phyloP scores from a whole-genome alignment of 2,888 invertebrate species.

The Pandemis corylana region DNA sequence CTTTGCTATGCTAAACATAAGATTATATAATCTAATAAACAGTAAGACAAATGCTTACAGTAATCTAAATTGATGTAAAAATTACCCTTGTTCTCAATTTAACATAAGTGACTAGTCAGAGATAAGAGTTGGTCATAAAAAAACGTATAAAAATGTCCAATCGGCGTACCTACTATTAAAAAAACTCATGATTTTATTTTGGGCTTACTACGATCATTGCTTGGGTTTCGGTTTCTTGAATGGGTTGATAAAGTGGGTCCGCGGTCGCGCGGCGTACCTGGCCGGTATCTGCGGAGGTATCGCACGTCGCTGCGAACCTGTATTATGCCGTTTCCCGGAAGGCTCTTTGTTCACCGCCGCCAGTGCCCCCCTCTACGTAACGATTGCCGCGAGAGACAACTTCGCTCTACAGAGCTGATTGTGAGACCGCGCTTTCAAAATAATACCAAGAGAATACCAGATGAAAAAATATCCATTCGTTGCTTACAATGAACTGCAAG shows the following conservation, averaged over 20 bases:
- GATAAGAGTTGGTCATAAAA: background rate
- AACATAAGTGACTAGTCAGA: too few relatives aligned
- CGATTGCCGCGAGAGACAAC: conserved; percentile 52
- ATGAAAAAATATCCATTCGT: background rate
- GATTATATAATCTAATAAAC: too few relatives aligned
- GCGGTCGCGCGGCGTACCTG: conserved; percentile 59
- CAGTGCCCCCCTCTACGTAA: conserved; percentile 55
- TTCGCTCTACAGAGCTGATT: conserved; percentile 45
- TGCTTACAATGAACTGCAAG: background rate
- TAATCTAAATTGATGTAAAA: too few relatives aligned
- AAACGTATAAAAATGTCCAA: background rate
- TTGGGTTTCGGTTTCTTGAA: background rate
- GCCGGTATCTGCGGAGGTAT: conserved; percentile 82
- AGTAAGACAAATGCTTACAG: too few relatives aligned
- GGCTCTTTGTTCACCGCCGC: conserved; percentile 80
- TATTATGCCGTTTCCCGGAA: conserved; percentile 83
- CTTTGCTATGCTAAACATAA: too few relatives aligned
- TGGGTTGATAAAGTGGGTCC: conserved; percentile 67
- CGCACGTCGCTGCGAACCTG: conserved; percentile 84
- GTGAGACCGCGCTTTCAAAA: conserved; percentile 24
- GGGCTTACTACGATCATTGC: background rate
- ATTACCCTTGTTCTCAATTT: too few relatives aligned
- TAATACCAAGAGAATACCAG: background rate
- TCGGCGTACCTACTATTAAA: background rate
- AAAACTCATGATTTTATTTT: background rate